Base-by-base conservation (phyloP, 1,140 invertebrate genomes). In the Cydia splendana region DNA sequence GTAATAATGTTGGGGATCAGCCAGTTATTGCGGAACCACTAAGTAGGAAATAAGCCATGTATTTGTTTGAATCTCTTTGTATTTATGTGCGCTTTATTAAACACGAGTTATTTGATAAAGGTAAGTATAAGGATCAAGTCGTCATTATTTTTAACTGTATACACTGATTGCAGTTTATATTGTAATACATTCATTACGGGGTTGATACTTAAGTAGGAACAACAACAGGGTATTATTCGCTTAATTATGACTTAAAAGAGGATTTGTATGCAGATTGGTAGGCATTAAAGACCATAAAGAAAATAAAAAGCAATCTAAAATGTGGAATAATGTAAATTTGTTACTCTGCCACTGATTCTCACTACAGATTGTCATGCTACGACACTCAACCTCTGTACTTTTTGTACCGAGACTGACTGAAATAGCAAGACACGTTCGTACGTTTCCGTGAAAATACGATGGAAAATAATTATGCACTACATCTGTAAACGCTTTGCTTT, bases 51-150 rank as follows among this genome's bases (percentile, higher is more conserved):
- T 38, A 71, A 71, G 67, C 34, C 34, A 42, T 42, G 38, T 71
- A 42, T 71, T 38, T 71, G 24, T 71, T 71, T 71, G 67, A 45
- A 18, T 71, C 34, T 45, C 67, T 42, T 71, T 45, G 34, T 71
- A 71, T 38, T 71, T 71, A 71, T 71, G 15, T 45, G 42, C 15
- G 67, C 67, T 38, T 71, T 71, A 71, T 71, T 71, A 71, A 71
- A 62, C 20, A 62, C n/a, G 20, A 18, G 57, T 24, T 24, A 62
- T 24, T 62, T 2, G 20, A 62, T 62, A 24, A 24, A 62, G 15
- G 51, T n/a, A 15, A 15, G n/a, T 24, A 6, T 57, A 62, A 62
- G n/a, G 15, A 62, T 53, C 15, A 62, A 20, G 6, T 20, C 4
- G 9, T 20, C 57, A 2, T 62, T 2, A 6, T 20, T 62, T 20